Conservation (phyloP, 2,888 invertebrate species). For the Hofmannophila pseudospretella region DNA sequence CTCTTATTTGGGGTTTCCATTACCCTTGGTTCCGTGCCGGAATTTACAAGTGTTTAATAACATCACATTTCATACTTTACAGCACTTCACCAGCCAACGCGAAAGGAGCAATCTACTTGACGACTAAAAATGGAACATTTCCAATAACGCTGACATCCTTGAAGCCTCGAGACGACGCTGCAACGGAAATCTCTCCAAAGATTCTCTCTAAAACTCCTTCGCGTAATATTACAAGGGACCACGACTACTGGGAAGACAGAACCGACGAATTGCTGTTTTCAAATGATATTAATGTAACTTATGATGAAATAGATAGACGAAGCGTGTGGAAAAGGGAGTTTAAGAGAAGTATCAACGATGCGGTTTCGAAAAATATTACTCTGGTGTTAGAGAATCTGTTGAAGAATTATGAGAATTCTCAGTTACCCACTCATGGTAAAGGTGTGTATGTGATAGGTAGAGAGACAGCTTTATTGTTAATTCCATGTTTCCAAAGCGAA, state of each 20-base stretch:
- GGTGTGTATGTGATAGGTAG: too few species aligned
- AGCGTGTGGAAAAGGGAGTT: slow-evolving; percentile 45
- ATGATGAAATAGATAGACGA: slow-evolving; percentile 34
- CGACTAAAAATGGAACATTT: slow-evolving; percentile 72
- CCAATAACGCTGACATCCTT: slow-evolving; percentile 68
- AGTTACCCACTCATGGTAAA: slow-evolving; percentile 92
- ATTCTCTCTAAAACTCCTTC: slow-evolving; percentile 58
- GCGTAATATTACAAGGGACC: slow-evolving; percentile 30
- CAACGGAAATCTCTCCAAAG: slow-evolving; percentile 48
- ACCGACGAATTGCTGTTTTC: slow-evolving; percentile 51
- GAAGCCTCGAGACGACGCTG: slow-evolving; percentile 43
- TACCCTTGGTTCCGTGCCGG: background rate
- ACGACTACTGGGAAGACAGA: slow-evolving; percentile 46
- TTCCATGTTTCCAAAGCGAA: too few species aligned
- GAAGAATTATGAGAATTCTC: slow-evolving; percentile 93
- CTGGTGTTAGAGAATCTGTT: slow-evolving; percentile 90
- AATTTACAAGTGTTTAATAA: background rate
- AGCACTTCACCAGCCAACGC: slow-evolving; percentile 43
- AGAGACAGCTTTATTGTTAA: background rate
- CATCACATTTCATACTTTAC: background rate
- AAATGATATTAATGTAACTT: slow-evolving; percentile 55
- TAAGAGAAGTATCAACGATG: slow-evolving; percentile 80
- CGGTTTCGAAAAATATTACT: slow-evolving; percentile 90
- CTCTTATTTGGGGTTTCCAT: background rate
- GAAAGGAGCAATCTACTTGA: slow-evolving; percentile 72